A percentile compares a stretch with the other conserved stretches of the same genome.
Conservation (phyloP, 2,888 invertebrate species). For the Phania funesta region DNA sequence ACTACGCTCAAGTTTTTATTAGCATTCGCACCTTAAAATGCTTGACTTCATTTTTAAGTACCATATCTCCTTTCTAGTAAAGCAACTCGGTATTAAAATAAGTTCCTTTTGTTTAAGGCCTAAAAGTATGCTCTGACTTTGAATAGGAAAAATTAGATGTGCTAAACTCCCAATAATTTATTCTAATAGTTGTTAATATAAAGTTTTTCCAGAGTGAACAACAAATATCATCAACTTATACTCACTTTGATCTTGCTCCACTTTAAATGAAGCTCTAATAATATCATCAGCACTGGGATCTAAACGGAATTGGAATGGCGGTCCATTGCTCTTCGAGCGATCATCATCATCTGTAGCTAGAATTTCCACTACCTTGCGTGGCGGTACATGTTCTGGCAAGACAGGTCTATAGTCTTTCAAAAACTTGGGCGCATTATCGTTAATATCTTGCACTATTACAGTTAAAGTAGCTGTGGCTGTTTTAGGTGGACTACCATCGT, state of each 20-base stretch:
- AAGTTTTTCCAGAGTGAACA: no score
- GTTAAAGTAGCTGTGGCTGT: conserved; percentile 96
- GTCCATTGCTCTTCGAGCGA: conserved; percentile 95
- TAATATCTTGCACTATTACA: conserved; percentile 96
- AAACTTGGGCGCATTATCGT: conserved; percentile 96
- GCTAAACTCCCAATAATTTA: no score
- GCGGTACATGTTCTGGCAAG: conserved; percentile 94
- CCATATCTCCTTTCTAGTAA: neutral
- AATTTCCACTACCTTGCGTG: conserved; percentile 95
- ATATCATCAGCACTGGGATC: conserved; percentile 97
- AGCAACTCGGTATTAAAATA: neutral
- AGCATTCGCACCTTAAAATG: no score
- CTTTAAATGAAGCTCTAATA: conserved; percentile 95
- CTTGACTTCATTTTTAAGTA: no score
- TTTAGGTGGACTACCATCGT: conserved; percentile 95
- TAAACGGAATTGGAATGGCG: conserved; percentile 96
- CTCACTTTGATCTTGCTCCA: conserved; percentile 95
- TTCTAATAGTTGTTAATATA: no score
- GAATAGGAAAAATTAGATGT: no score
- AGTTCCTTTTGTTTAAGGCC: no score
- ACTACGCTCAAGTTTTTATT: no score
- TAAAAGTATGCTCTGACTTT: no score
- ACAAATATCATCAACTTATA: neutral
- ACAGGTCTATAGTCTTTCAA: conserved; percentile 95
- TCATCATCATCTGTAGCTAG: conserved; percentile 97